Conservation (phyloP, 2,797 vertebrate species). For the Diglossa cyanea region DNA sequence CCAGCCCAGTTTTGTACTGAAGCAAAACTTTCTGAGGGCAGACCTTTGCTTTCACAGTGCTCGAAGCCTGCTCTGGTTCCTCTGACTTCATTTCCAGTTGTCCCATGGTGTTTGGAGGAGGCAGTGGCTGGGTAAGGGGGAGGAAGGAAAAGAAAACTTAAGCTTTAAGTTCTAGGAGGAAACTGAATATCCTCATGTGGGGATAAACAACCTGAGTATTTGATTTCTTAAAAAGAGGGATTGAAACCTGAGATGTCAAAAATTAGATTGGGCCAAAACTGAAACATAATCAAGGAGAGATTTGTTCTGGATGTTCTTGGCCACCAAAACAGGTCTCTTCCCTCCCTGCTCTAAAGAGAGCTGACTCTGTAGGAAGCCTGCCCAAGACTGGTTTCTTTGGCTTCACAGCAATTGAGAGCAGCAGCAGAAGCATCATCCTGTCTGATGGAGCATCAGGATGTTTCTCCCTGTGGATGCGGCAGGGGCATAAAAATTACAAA, state of each 20-base stretch:
- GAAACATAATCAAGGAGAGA: background rate
- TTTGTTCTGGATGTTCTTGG: background rate
- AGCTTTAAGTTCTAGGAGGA: background rate
- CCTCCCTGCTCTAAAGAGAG: background rate
- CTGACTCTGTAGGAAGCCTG: background rate
- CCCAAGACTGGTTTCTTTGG: background rate
- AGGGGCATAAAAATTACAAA: conserved; percentile 37
- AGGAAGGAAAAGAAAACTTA: background rate
- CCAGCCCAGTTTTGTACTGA: background rate
- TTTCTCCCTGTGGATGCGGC: background rate
- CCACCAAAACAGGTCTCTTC: background rate
- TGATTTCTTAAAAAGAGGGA: background rate
- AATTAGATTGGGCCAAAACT: background rate
- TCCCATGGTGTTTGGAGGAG: background rate
- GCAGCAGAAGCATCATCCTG: background rate
- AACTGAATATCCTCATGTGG: background rate
- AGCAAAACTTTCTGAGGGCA: background rate
- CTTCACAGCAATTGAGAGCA: background rate
- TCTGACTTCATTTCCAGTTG: background rate
- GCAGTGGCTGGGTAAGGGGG: background rate
- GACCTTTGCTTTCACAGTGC: background rate
- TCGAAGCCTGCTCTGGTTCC: background rate
- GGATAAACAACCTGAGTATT: background rate
- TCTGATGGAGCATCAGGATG: background rate
- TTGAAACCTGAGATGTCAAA: background rate